Conservation (phyloP, 2,113 vertebrate genomes). For the Nibea albiflora region DNA sequence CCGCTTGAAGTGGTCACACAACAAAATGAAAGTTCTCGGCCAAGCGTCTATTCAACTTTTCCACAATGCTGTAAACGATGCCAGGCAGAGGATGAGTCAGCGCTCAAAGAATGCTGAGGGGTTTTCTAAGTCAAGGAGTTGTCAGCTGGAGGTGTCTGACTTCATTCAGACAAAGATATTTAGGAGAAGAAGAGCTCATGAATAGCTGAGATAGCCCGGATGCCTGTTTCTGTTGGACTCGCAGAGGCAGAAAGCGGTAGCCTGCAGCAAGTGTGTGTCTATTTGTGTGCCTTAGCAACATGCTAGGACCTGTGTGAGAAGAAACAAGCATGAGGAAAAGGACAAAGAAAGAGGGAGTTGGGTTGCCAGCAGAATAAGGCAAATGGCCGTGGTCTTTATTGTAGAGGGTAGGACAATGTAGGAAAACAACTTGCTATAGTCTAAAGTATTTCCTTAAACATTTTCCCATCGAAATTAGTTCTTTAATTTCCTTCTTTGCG, state of each 20-base stretch:
- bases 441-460: not conserved
- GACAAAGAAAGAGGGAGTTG: slow-evolving; percentile 13
- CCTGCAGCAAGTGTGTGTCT: slow-evolving; percentile 50
- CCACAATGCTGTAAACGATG: slow-evolving; percentile 47
- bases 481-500: not conserved
- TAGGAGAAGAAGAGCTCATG: slow-evolving; percentile 29
- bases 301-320: slow-evolving; percentile 65
- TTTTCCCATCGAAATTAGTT: too few species aligned
- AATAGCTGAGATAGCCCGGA: slow-evolving; percentile 35
- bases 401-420: not conserved
- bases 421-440: not conserved
- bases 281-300: slow-evolving; percentile 40
- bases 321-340: slow-evolving; percentile 31
- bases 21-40: slow-evolving; percentile 33
- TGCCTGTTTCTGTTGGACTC: slow-evolving; percentile 55
- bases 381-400: not conserved
- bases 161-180: slow-evolving; percentile 39
- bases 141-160: slow-evolving; percentile 30
- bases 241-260: slow-evolving; percentile 64
- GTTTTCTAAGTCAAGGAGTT: slow-evolving; percentile 24
- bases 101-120: slow-evolving; percentile 52
- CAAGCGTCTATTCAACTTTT: slow-evolving; percentile 42
- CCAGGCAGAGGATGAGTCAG: slow-evolving; percentile 65
- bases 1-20: slow-evolving; percentile 49
- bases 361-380: slow-evolving; percentile 9